phyloP scores from a whole-genome alignment of 35 echinoderm and acorn worm genomes.

The Eucidaris tribuloides region DNA sequence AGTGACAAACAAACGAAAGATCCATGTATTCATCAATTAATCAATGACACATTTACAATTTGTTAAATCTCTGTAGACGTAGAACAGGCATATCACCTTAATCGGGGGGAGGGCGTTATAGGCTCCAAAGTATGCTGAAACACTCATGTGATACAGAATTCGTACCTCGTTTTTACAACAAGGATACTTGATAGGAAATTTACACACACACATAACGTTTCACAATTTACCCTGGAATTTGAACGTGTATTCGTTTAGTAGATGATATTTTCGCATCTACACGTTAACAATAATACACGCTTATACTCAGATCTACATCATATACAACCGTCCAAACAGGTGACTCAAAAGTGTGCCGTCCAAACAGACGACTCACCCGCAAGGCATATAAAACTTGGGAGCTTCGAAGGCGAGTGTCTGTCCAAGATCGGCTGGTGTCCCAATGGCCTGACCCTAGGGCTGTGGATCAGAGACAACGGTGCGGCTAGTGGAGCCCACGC shows the following conservation, averaged over 20 bases:
- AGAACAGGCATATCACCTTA: no score
- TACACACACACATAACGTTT: no score
- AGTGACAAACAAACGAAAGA: no score
- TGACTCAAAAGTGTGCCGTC: not conserved
- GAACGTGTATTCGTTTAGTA: not conserved
- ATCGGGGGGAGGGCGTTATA: no score
- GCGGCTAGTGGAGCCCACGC: not conserved
- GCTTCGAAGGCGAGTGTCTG: not conserved
- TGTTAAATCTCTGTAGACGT: no score
- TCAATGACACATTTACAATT: no score
- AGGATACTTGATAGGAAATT: no score
- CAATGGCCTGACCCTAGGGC: not conserved
- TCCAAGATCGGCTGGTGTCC: constrained; percentile 1
- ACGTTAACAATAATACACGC: not conserved
- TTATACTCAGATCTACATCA: not conserved
- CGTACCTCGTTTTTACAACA: no score
- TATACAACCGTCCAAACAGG: not conserved
- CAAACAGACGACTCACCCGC: not conserved
- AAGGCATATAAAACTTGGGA: not conserved
- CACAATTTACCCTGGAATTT: not conserved
- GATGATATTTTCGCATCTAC: not conserved
- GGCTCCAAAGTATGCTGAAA: no score
- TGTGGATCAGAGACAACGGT: not conserved
- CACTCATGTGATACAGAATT: no score
- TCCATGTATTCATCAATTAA: no score